A percentile compares a stretch with the other conserved stretches of the same genome.
phyloP scores from a whole-genome alignment of 2,113 vertebrate species.

The Arenaria interpres region DNA sequence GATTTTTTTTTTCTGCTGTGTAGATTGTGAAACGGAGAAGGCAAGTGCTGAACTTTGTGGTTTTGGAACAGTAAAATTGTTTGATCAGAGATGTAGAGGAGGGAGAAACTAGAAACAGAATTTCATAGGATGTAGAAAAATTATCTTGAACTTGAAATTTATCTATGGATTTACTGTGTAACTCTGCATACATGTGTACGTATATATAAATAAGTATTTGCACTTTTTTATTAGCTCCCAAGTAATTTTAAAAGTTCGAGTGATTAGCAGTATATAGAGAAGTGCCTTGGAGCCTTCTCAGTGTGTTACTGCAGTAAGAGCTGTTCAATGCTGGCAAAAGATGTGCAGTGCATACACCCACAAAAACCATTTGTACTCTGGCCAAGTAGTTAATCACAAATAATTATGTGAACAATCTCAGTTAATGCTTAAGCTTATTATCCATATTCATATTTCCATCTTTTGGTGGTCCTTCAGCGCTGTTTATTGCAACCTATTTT shows the following conservation, averaged over 20 bases:
- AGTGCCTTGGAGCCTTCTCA: background rate
- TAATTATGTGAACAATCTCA: background rate
- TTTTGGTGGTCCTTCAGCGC: background rate
- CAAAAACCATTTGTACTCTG: background rate
- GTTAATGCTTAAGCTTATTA: background rate
- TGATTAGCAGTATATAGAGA: background rate
- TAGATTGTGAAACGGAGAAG: background rate
- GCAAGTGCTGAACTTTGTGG: background rate
- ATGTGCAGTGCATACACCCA: background rate
- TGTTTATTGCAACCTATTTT: background rate
- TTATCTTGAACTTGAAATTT: background rate
- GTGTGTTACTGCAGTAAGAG: background rate
- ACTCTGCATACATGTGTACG: background rate
- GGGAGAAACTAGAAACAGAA: background rate
- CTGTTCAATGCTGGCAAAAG: background rate
- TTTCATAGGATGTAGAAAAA: background rate
- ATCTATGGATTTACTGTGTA: background rate
- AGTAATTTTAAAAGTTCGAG: background rate
- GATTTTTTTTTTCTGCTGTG: background rate
- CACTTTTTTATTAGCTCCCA: background rate
- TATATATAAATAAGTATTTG: background rate
- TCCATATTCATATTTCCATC: background rate
- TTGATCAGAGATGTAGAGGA: background rate
- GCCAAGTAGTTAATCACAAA: background rate
- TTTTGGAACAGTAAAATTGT: background rate